Conservation (phyloP, 2,113 vertebrate genomes). For the Gila orcuttii region DNA sequence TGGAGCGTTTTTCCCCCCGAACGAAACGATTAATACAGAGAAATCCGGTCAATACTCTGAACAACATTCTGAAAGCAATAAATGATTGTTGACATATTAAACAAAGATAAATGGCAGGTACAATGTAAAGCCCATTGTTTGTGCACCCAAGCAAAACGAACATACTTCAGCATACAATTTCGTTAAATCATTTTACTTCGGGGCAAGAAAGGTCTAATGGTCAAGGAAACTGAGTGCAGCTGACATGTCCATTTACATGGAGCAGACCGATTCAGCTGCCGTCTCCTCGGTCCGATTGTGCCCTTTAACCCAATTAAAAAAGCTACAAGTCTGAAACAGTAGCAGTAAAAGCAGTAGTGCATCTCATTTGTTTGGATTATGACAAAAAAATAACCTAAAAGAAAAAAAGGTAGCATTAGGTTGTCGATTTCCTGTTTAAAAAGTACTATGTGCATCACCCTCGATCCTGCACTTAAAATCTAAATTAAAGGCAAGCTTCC, state of each 20-base stretch:
- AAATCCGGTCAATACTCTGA: neutral
- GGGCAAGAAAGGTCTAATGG: constrained; percentile 33
- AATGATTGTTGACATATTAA: neutral
- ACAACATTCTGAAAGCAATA: constrained; percentile 13
- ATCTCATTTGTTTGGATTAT: constrained; percentile 6
- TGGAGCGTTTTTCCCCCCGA: neutral
- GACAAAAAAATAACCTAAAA: neutral
- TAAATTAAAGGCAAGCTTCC: neutral
- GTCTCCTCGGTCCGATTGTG: constrained; percentile 12
- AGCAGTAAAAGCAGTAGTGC: constrained; percentile 9
- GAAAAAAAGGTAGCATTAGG: neutral
- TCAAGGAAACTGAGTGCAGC: constrained; percentile 8
- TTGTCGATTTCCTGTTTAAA: no score
- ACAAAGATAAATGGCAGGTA: constrained; percentile 20
- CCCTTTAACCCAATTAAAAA: constrained; percentile 21
- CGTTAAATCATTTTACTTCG: neutral
- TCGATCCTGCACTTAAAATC: neutral
- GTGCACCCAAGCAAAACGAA: neutral
- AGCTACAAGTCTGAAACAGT: constrained; percentile 7
- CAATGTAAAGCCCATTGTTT: neutral
- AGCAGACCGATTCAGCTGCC: neutral
- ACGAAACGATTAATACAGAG: neutral
- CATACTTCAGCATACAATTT: constrained; percentile 4
- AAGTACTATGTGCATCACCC: neutral
- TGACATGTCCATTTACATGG: constrained; percentile 30